Evolutionary conservation across 2,888 invertebrate genomes (phyloP).

Genomic region (Dynastes hyllus): DNA sequence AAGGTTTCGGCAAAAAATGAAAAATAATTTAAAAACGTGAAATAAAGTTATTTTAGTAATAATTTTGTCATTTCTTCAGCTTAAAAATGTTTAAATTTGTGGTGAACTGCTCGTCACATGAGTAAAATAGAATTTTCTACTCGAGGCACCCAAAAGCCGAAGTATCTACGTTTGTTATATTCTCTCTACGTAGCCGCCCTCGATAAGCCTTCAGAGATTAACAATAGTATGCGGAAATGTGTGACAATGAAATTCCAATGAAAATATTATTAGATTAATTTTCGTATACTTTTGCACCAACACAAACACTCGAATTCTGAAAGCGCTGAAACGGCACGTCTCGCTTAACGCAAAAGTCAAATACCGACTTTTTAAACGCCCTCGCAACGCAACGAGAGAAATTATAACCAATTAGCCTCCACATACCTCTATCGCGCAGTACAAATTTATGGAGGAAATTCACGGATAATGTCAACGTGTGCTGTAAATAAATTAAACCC

Average conservation of each 20-base stretch:
- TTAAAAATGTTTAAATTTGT: too few species aligned
- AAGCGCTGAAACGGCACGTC: not conserved
- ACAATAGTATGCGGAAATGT: not conserved
- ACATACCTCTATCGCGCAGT: slow-evolving; percentile 15
- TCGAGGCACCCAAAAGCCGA: too few species aligned
- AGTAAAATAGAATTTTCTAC: too few species aligned
- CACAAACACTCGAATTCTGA: slow-evolving; percentile 8
- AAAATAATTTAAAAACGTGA: too few species aligned
- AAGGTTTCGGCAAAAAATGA: too few species aligned
- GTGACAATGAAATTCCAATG: not conserved
- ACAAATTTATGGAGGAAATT: slow-evolving; percentile 42
- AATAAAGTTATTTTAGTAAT: too few species aligned
- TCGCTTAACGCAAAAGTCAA: slow-evolving; percentile 34
- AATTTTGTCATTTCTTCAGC: too few species aligned
- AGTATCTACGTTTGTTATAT: too few species aligned
- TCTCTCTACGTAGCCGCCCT: too few species aligned
- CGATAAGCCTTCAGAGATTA: not conserved
- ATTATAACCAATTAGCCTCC: slow-evolving; percentile 20
- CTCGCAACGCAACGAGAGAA: slow-evolving; percentile 14
- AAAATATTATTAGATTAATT: not conserved
- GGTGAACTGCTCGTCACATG: too few species aligned
- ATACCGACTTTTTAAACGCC: slow-evolving; percentile 30
- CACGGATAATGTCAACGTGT: slow-evolving; percentile 40
- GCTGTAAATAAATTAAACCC: slow-evolving; percentile 45
- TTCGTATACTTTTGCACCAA: slow-evolving; percentile 7